Evolutionary conservation across 2,888 invertebrate genomes (phyloP).

Genomic region (Meta bourneti): DNA sequence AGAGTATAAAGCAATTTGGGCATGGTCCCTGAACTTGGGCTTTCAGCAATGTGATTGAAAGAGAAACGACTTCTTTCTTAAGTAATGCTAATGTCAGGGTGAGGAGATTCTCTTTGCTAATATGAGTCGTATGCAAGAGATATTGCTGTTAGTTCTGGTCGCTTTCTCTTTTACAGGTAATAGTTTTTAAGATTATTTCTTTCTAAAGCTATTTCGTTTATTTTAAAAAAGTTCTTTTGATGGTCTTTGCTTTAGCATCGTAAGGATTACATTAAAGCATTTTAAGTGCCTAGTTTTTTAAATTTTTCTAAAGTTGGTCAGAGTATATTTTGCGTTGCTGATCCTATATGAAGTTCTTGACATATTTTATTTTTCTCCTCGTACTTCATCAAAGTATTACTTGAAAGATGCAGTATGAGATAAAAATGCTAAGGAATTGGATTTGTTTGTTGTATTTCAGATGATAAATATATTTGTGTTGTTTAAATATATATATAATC

Average conservation of each 20-base stretch:
- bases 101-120: not conserved
- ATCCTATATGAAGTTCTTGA: too few species aligned
- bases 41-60: slow-evolving; percentile 3
- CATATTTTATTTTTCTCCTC: too few species aligned
- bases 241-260: not conserved
- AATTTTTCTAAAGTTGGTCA: too few species aligned
- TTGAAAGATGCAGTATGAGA: too few species aligned
- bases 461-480: not conserved
- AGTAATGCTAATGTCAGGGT: slow-evolving; percentile 35
- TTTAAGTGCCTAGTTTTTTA: not conserved
- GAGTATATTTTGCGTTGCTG: not conserved
- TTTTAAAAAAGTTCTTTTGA: not conserved
- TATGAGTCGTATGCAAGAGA: slow-evolving; percentile 10
- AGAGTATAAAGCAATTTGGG: not conserved
- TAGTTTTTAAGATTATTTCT: slow-evolving; percentile 15
- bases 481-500: not conserved
- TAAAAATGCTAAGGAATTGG: too few species aligned
- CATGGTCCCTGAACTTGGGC: not conserved
- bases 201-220: not conserved
- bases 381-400: too few species aligned
- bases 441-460: not conserved
- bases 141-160: slow-evolving; percentile 24
- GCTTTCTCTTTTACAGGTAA: slow-evolving; percentile 41
- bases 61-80: slow-evolving; percentile 9
- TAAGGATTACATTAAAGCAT: not conserved